Evolutionary conservation across 2,113 vertebrate species (phyloP).

Genomic region (Ictalurus furcatus): DNA sequence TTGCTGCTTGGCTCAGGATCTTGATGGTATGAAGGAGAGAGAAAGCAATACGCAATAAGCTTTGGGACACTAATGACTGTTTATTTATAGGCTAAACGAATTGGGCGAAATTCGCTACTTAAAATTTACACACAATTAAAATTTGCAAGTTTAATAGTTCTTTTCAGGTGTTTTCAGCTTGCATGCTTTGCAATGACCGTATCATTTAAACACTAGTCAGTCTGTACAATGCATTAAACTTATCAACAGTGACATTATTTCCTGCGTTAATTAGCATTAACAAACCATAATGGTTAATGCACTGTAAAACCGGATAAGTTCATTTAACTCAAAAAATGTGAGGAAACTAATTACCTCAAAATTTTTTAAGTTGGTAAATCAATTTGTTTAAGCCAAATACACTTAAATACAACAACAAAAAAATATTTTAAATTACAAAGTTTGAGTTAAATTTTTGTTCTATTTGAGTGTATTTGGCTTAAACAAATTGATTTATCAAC

Average conservation of each 20-base stretch:
- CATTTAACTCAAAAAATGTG: too few relatives aligned
- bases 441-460: too few relatives aligned
- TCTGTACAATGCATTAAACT: neutral
- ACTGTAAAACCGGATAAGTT: too few relatives aligned
- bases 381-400: too few relatives aligned
- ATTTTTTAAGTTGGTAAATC: too few relatives aligned
- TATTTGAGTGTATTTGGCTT: too few relatives aligned
- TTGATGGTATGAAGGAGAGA: constrained; percentile 40
- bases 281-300: neutral
- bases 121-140: neutral
- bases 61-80: neutral
- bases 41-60: constrained; percentile 15
- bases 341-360: too few relatives aligned
- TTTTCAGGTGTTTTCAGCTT: neutral
- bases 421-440: too few relatives aligned
- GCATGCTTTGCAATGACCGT: neutral
- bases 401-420: too few relatives aligned
- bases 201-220: neutral
- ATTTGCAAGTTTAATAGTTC: neutral
- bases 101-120: neutral
- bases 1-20: constrained; percentile 72
- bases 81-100: neutral
- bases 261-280: neutral
- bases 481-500: too few relatives aligned
- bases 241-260: neutral